phyloP scores from a whole-genome alignment of 2,797 vertebrate genomes.

The Lagodon rhomboides region DNA sequence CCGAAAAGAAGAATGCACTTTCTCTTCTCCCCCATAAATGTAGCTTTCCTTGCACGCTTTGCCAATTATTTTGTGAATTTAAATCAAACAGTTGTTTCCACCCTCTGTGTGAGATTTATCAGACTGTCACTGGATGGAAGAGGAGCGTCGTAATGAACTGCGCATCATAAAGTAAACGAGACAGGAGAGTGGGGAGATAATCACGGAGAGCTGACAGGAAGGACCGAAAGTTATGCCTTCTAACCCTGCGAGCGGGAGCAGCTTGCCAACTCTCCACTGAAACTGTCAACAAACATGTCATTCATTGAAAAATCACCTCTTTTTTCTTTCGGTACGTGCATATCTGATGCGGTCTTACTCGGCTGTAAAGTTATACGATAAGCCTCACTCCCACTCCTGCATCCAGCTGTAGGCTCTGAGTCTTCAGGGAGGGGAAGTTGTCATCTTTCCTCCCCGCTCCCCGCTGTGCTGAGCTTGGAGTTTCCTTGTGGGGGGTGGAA shows the following conservation, averaged over 20 bases:
- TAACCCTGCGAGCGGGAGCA: neutral
- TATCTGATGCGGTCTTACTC: no score
- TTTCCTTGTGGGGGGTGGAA: neutral
- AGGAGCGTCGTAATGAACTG: neutral
- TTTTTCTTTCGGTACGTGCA: neutral
- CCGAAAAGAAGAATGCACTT: neutral
- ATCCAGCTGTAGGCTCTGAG: neutral
- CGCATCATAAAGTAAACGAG: conserved; percentile 1
- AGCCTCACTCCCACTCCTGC: neutral
- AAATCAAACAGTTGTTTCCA: neutral
- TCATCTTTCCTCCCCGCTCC: neutral
- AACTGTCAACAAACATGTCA: conserved; percentile 6
- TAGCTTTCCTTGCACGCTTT: neutral
- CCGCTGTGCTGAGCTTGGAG: neutral
- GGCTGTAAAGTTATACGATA: no score
- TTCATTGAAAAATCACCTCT: neutral
- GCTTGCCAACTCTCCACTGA: neutral
- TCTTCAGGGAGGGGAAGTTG: neutral
- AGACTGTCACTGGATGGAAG: neutral
- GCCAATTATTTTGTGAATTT: neutral
- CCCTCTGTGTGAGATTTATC: neutral
- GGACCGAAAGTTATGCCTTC: neutral
- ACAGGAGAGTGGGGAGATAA: conserved; percentile 15
- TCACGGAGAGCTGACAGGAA: neutral
- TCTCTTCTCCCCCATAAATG: neutral